Percentiles rank a stretch among this genome's conserved stretches.
Conservation (phyloP, 2,888 invertebrate species). For the Buathra laborator region DNA sequence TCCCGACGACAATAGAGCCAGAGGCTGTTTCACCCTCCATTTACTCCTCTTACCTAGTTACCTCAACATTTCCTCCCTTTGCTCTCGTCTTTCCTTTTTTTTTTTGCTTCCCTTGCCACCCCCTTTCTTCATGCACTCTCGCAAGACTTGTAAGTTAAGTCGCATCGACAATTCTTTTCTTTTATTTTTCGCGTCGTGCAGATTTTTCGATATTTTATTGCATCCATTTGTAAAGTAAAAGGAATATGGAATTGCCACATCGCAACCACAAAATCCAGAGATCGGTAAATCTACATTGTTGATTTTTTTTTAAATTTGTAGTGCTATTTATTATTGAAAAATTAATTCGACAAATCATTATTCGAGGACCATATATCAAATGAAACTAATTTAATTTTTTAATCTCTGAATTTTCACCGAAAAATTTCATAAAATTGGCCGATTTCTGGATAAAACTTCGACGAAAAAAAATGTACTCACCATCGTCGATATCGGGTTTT, state of each 20-base stretch:
- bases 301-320: neutral
- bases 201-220: constrained; percentile 1
- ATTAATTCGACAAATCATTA: no score
- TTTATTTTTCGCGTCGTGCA: neutral
- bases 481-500: constrained; percentile 81
- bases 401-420: no score
- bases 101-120: neutral
- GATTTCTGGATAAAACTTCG: neutral
- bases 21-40: constrained; percentile 65
- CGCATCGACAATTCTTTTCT: neutral
- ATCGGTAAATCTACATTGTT: no score
- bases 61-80: constrained; percentile 40
- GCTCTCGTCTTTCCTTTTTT: constrained; percentile 2
- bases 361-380: no score
- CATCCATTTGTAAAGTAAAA: neutral
- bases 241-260: no score
- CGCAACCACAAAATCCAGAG: no score
- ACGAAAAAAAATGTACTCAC: constrained; percentile 74
- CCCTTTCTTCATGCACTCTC: constrained; percentile 23
- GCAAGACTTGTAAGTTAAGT: neutral
- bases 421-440: no score
- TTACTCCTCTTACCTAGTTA: constrained; percentile 65
- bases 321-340: constrained; percentile 24
- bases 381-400: no score
- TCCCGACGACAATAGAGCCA: constrained; percentile 67